Conservation (phyloP, 1,140 invertebrate genomes). For the Calephelis nemesis region DNA sequence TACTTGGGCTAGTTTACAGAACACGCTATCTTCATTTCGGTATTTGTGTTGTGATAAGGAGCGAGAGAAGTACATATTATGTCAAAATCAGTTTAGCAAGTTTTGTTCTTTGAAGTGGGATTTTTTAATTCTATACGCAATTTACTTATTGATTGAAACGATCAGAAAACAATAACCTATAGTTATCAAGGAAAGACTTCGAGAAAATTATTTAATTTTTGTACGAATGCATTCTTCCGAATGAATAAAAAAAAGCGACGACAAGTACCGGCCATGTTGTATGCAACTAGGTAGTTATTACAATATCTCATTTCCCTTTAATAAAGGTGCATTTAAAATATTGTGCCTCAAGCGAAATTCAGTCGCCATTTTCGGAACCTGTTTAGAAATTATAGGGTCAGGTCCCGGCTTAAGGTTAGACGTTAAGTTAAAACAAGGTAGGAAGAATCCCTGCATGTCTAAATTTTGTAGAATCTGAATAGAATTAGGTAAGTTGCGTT, state of each 20-base stretch:
- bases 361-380: constrained; percentile 74
- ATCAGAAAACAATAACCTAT: background rate
- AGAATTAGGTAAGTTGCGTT: background rate
- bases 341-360: constrained; percentile 59
- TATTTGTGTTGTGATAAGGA: too few species aligned
- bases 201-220: constrained; percentile 14
- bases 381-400: constrained; percentile 78
- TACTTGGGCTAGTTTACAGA: too few species aligned
- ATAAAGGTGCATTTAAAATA: constrained; percentile 71
- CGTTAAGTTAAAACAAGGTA: constrained; percentile 28
- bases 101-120: too few species aligned
- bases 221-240: constrained; percentile 6
- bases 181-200: background rate
- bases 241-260: constrained; percentile 18
- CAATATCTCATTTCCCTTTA: constrained; percentile 73
- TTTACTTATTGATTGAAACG: background rate
- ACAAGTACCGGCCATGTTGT: constrained; percentile 27
- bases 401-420: constrained; percentile 48
- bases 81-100: too few species aligned
- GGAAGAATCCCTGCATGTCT: constrained; percentile 22
- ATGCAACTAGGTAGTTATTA: constrained; percentile 63
- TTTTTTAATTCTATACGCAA: too few species aligned
- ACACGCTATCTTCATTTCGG: too few species aligned
- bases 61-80: too few species aligned
- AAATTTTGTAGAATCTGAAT: background rate